Evolutionary conservation across 2,888 invertebrate species (phyloP).

Genomic region (Orchesellides sinensis): DNA sequence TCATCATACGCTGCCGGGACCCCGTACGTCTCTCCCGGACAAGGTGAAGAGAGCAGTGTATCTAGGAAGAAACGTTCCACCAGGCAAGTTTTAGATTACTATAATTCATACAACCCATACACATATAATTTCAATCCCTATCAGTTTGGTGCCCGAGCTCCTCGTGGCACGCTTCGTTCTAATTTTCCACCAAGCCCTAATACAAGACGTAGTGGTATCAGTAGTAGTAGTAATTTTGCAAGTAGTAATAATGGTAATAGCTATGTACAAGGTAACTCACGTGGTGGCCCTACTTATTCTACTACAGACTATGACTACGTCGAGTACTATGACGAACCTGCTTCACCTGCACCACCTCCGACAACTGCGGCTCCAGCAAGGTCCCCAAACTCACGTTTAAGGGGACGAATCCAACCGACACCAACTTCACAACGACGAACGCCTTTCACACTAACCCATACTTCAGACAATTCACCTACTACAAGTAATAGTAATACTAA

Average conservation of each 20-base stretch:
- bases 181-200: slow-evolving; percentile 69
- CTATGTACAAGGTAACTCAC: slow-evolving; percentile 59
- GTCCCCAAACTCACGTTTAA: slow-evolving; percentile 67
- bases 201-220: slow-evolving; percentile 66
- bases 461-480: slow-evolving; percentile 59
- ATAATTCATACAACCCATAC: slow-evolving; percentile 57
- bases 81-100: slow-evolving; percentile 72
- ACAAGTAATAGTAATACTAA: slow-evolving; percentile 60
- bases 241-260: slow-evolving; percentile 65
- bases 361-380: slow-evolving; percentile 63
- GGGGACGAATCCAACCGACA: slow-evolving; percentile 74
- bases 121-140: slow-evolving; percentile 57
- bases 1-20: slow-evolving; percentile 52
- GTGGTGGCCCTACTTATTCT: slow-evolving; percentile 67
- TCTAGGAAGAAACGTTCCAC: slow-evolving; percentile 50
- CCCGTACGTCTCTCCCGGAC: slow-evolving; percentile 53
- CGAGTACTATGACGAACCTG: slow-evolving; percentile 75
- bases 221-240: slow-evolving; percentile 62
- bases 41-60: slow-evolving; percentile 45
- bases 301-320: slow-evolving; percentile 75
- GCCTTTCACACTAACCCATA: slow-evolving; percentile 73
- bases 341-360: slow-evolving; percentile 77
- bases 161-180: slow-evolving; percentile 68
- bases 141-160: slow-evolving; percentile 66
- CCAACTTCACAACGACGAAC: slow-evolving; percentile 71